Evolutionary conservation across 1,140 invertebrate species (phyloP).

Genomic region (Drosophila truncata): DNA sequence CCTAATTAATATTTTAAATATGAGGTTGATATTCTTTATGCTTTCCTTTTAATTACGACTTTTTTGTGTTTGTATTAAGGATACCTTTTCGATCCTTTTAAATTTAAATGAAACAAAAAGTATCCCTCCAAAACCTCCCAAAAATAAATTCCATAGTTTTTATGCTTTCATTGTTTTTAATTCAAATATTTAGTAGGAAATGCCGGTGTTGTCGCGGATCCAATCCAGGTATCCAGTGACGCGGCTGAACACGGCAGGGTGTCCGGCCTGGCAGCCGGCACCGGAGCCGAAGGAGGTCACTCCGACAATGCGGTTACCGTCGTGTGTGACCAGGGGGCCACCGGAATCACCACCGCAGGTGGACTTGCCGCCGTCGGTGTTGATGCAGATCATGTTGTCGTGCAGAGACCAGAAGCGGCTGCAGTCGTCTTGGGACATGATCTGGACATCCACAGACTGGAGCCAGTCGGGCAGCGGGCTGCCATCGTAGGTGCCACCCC

Average conservation of each 20-base stretch:
- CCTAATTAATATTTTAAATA: neutral
- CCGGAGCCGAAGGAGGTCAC: slow-evolving; percentile 48
- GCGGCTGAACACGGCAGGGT: slow-evolving; percentile 86
- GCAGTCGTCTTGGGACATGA: slow-evolving; percentile 43
- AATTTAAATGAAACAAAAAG: neutral
- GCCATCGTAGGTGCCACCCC: slow-evolving; percentile 61
- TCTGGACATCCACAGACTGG: slow-evolving; percentile 48
- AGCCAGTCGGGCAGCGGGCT: slow-evolving; percentile 57
- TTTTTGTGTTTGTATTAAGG: neutral
- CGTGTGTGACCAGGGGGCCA: slow-evolving; percentile 84
- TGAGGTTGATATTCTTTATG: neutral
- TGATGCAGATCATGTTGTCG: slow-evolving; percentile 66
- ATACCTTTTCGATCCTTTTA: neutral
- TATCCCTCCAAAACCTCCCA: neutral
- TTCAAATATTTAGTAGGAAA: slow-evolving; percentile 44
- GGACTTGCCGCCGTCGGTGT: slow-evolving; percentile 62
- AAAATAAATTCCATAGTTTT: neutral
- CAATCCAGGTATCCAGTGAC: slow-evolving; percentile 86
- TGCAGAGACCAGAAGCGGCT: slow-evolving; percentile 27
- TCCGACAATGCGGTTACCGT: slow-evolving; percentile 48
- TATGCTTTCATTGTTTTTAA: slow-evolving; percentile 12
- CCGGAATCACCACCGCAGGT: slow-evolving; percentile 86
- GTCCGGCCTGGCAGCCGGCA: slow-evolving; percentile 75
- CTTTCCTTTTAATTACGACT: no score
- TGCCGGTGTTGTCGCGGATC: slow-evolving; percentile 82